phyloP scores from a whole-genome alignment of 2,797 vertebrate genomes.

The Hozukius guyotensis region DNA sequence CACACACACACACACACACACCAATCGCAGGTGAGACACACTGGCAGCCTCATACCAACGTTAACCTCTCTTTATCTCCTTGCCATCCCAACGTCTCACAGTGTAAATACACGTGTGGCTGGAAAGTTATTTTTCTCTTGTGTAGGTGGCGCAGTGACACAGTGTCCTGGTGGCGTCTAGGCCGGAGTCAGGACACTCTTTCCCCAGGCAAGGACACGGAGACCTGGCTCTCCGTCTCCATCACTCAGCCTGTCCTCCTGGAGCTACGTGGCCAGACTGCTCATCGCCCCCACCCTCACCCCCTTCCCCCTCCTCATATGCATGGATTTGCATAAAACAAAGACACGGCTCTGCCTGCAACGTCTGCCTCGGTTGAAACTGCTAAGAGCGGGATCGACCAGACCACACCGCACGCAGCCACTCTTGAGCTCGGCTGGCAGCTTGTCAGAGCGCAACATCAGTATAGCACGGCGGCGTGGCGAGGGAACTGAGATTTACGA shows the following conservation, averaged over 20 bases:
- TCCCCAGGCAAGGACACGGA: constrained; percentile 80
- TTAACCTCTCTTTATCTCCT: constrained; percentile 51
- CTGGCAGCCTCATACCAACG: constrained; percentile 31
- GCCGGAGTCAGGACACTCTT: constrained; percentile 73
- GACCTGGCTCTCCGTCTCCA: constrained; percentile 78
- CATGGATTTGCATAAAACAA: constrained; percentile 82
- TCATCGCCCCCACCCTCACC: constrained; percentile 49
- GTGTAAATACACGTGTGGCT: constrained; percentile 37
- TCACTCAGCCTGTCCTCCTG: constrained; percentile 78
- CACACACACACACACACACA: constrained; percentile 8
- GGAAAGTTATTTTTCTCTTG: constrained; percentile 12
- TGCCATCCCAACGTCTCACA: constrained; percentile 13
- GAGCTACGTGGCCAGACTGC: constrained; percentile 81
- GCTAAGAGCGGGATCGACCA: constrained; percentile 43
- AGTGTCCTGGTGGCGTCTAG: constrained; percentile 48
- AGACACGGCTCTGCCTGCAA: constrained; percentile 64
- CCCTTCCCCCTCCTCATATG: constrained; percentile 54
- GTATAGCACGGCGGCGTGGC: constrained; percentile 22
- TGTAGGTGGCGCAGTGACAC: constrained; percentile 18
- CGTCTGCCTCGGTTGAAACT: constrained; percentile 37
- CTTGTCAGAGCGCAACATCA: constrained; percentile 64
- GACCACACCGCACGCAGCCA: constrained; percentile 44
- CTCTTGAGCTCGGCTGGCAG: constrained; percentile 58
- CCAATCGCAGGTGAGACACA: constrained; percentile 39
- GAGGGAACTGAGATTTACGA: constrained; percentile 72